These are phyloP conservation scores for Aphidius gifuensis DNA, from an alignment of 1,140 invertebrate species.

Conservation along the genomic window DNA sequence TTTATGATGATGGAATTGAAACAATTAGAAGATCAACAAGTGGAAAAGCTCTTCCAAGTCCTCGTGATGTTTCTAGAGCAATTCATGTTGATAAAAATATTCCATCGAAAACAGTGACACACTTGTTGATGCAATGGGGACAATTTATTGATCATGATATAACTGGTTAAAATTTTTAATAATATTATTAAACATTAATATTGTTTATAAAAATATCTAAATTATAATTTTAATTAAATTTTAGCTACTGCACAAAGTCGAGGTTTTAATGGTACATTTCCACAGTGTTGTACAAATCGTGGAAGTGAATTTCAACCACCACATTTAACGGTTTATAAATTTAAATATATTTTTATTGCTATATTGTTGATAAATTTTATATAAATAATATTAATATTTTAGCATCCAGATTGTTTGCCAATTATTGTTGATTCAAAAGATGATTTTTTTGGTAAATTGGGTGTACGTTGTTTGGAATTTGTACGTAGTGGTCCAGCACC, in stretches of 20 bases:
- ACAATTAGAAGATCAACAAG: constrained; percentile 55
- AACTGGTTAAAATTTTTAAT: constrained; percentile 57
- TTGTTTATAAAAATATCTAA: constrained; percentile 7
- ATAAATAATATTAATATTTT: constrained; percentile 20
- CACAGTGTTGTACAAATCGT: constrained; percentile 71
- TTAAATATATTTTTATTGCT: constrained; percentile 6
- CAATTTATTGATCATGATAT: constrained; percentile 81
- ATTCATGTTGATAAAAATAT: constrained; percentile 65
- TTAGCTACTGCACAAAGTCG: constrained; percentile 55
- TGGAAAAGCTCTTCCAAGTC: constrained; percentile 63
- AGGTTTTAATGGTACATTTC: constrained; percentile 77
- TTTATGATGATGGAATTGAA: constrained; percentile 74
- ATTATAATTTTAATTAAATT: background rate
- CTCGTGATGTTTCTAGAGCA: constrained; percentile 63
- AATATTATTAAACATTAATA: constrained; percentile 2
- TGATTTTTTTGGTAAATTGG: constrained; percentile 66
- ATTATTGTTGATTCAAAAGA: constrained; percentile 72
- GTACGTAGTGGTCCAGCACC: constrained; percentile 70
- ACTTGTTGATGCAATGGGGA: constrained; percentile 85
- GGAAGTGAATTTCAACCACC: constrained; percentile 61
- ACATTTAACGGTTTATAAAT: constrained; percentile 59
- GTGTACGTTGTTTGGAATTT: constrained; percentile 74
- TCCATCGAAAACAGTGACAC: constrained; percentile 58
- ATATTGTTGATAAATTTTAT: constrained; percentile 2
- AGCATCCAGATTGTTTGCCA: constrained; percentile 82